These are phyloP conservation scores for Sebastes steindachneri DNA, from an alignment of 2,797 vertebrate species.

Conservation along the genomic window DNA sequence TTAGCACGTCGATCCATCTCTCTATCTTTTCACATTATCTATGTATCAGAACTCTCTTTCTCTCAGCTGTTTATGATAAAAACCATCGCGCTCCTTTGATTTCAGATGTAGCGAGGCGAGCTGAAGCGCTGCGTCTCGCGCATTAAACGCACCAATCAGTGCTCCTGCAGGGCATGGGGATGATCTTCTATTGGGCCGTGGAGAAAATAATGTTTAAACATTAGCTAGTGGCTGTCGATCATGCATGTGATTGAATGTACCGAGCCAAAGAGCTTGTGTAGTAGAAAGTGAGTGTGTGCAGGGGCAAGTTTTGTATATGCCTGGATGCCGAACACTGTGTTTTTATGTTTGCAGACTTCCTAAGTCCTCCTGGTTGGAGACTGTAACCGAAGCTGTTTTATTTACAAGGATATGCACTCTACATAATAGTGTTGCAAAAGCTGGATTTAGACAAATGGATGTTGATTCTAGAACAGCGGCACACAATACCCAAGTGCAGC, in stretches of 20 bases:
- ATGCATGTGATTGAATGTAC: conserved; percentile 24
- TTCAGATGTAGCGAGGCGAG: conserved; percentile 26
- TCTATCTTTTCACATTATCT: conserved; percentile 6
- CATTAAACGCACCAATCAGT: conserved; percentile 37
- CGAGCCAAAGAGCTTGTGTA: conserved; percentile 4
- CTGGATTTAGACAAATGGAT: conserved; percentile 31
- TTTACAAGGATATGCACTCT: conserved; percentile 9
- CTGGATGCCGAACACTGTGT: background rate
- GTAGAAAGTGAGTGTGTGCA: background rate
- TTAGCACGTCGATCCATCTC: background rate
- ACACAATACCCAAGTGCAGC: conserved; percentile 20
- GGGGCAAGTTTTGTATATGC: background rate
- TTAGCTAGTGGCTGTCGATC: conserved; percentile 36
- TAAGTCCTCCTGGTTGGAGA: background rate
- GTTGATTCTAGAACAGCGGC: conserved; percentile 21
- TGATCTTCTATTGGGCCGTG: conserved; percentile 15
- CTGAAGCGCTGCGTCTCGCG: background rate
- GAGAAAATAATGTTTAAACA: conserved; percentile 41
- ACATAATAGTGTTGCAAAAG: conserved; percentile 1
- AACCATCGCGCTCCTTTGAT: conserved; percentile 5
- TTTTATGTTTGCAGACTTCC: background rate
- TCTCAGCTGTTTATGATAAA: conserved; percentile 29
- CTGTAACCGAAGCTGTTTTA: conserved; percentile 5
- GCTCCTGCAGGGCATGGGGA: background rate
- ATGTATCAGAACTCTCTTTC: background rate